phyloP scores from a whole-genome alignment of 1,140 invertebrate genomes.

The Goniozus legneri region DNA sequence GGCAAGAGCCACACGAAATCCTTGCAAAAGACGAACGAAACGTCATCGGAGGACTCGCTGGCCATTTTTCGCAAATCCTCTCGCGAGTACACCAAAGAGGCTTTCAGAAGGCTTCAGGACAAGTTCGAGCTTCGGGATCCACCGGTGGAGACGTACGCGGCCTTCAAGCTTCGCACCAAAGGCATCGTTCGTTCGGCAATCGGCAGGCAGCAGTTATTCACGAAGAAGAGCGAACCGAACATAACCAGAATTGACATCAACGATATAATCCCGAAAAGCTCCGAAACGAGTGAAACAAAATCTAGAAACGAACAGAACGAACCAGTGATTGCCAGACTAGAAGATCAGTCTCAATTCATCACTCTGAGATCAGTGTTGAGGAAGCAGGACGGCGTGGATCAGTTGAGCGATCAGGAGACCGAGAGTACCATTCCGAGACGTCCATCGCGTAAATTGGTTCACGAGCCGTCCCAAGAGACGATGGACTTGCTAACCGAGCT shows the following conservation, averaged over 20 bases:
- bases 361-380: slow-evolving; percentile 33
- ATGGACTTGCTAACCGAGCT: slow-evolving; percentile 47
- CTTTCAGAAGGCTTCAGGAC: slow-evolving; percentile 41
- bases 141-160: slow-evolving; percentile 43
- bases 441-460: slow-evolving; percentile 34
- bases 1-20: not conserved
- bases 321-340: no score
- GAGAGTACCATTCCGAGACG: slow-evolving; percentile 31
- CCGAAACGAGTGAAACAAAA: not conserved
- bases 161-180: slow-evolving; percentile 39
- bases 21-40: slow-evolving; percentile 12
- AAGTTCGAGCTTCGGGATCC: slow-evolving; percentile 42
- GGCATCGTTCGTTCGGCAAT: slow-evolving; percentile 13
- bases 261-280: no score
- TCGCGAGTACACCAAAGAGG: slow-evolving; percentile 25
- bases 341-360: slow-evolving; percentile 7
- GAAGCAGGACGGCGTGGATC: slow-evolving; percentile 44
- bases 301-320: not conserved
- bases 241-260: no score
- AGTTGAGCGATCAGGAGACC: slow-evolving; percentile 35
- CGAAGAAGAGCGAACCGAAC: not conserved
- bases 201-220: slow-evolving; percentile 12
- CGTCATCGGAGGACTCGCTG: slow-evolving; percentile 14
- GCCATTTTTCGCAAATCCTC: slow-evolving; percentile 1
- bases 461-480: slow-evolving; percentile 49